Base-by-base conservation (phyloP, 1,140 invertebrate genomes). In the Polypedilum pembai region DNA sequence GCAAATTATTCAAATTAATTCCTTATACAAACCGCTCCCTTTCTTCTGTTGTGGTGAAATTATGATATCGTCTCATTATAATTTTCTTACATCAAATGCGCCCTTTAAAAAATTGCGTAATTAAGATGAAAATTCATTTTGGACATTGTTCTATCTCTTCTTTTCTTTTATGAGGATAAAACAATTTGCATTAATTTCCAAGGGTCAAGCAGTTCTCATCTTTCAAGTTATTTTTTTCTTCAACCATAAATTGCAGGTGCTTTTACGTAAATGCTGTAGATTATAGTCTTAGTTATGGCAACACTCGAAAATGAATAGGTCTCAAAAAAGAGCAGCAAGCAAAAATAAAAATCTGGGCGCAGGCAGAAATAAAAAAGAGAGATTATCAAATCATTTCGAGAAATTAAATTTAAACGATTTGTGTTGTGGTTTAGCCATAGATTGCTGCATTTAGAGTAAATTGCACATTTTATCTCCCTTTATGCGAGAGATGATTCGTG, bases 1-100 rank as follows among this genome's bases (percentile, higher is more conserved):
- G 8, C 7, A 18, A 69, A 69, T 69, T 69, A 69, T 69, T 69
- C 18, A 69, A 69, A 69, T 69, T 69, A 69, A 69, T 69, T 69
- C 65, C n/a, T 69, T 69, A 69, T 69, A 1, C 5, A 20, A n/a
- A 17, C 20, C 4, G 1, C 5, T 5, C 24, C 24, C 8, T 15
- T 12, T 3, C 4, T 56, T 4, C 45, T 56, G 12, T 56, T 56
- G 17, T 7, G 65, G 65, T 69, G 12, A 69, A 69, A 69, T 69
- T 69, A 69, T 69, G 65, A 69, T 7, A 18, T 12, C 65, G 8
- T 69, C 65, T 1, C 65, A 69, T 69, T 69, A 21, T 69, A 69
- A 69, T 56, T 56, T 56, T 56, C n/a, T 56, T 56, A 4, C 0
- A 56, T 56, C 4, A 1, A 56, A 56, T n/a, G 12, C n/a, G n/a